Conservation (phyloP, 1,140 invertebrate species). For the Saccostrea cuccullata region DNA sequence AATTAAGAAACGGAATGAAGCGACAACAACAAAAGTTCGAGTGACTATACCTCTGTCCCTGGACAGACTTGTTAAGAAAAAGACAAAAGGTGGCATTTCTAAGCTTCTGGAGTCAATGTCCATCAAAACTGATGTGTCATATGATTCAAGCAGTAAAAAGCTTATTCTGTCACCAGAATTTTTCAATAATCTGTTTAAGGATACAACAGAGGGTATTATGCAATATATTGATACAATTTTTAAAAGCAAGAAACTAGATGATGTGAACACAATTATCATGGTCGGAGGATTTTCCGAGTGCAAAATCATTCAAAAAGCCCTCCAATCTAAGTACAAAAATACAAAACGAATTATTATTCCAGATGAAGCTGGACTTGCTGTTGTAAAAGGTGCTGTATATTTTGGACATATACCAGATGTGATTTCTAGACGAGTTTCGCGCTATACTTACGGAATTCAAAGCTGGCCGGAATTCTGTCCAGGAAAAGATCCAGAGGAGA, state of each 20-base stretch:
- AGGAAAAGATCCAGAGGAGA: constrained; percentile 28
- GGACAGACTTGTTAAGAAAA: background rate
- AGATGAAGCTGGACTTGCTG: constrained; percentile 47
- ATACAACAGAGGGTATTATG: constrained; percentile 23
- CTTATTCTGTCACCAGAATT: background rate
- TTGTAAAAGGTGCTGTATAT: constrained; percentile 50
- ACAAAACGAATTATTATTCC: constrained; percentile 42
- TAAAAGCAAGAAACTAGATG: background rate
- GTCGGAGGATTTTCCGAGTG: constrained; percentile 53
- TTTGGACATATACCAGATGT: constrained; percentile 42
- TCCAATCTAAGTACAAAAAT: background rate
- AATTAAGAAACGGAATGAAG: constrained; percentile 9
- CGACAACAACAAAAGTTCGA: background rate
- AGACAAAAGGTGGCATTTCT: background rate
- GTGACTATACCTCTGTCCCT: background rate
- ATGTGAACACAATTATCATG: constrained; percentile 44
- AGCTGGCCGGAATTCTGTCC: constrained; percentile 42
- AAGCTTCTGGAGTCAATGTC: background rate
- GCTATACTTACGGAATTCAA: constrained; percentile 49
- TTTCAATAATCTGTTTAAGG: constrained; percentile 38
- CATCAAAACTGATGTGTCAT: background rate
- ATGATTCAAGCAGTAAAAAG: constrained; percentile 11
- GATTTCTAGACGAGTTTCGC: constrained; percentile 8
- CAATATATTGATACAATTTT: constrained; percentile 23
- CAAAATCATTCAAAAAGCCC: constrained; percentile 29